Evolutionary conservation across 2,888 invertebrate species (phyloP).

Genomic region (Oligia fasciuncula): DNA sequence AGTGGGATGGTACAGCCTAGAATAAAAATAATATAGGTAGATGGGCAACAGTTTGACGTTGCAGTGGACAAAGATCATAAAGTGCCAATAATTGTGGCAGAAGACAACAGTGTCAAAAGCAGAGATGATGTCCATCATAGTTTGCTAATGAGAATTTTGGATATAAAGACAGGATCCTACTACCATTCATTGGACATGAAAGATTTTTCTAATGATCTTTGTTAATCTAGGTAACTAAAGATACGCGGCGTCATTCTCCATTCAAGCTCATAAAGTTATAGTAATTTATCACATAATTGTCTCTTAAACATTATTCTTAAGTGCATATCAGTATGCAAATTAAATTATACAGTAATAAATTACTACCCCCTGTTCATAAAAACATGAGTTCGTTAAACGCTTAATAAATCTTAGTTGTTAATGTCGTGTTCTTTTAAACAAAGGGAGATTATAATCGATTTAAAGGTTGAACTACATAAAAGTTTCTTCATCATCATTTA

Average conservation of each 20-base stretch:
- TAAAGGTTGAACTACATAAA: not conserved
- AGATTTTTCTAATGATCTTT: not conserved
- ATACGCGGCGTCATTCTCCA: conserved; percentile 1
- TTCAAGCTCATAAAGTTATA: conserved; percentile 23
- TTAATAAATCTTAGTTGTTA: conserved; percentile 30
- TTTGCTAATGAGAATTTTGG: too few relatives aligned
- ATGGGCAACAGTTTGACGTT: not conserved
- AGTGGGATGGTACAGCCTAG: not conserved
- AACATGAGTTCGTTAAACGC: conserved; percentile 9
- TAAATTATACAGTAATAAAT: conserved; percentile 44
- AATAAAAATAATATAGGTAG: not conserved
- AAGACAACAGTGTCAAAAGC: not conserved
- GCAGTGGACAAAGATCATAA: not conserved
- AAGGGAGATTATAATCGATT: not conserved
- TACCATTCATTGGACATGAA: not conserved
- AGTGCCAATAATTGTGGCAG: not conserved
- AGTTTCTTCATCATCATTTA: not conserved
- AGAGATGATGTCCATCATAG: not conserved
- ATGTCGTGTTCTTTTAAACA: not conserved
- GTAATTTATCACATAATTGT: conserved; percentile 42
- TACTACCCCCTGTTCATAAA: conserved; percentile 29
- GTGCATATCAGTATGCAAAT: conserved; percentile 44
- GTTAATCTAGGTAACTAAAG: not conserved
- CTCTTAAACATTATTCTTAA: conserved; percentile 40
- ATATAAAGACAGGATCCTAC: not conserved